These are phyloP conservation scores for Macrosoma leucophasiata DNA, from an alignment of 2,888 invertebrate species.

Conservation along the genomic window DNA sequence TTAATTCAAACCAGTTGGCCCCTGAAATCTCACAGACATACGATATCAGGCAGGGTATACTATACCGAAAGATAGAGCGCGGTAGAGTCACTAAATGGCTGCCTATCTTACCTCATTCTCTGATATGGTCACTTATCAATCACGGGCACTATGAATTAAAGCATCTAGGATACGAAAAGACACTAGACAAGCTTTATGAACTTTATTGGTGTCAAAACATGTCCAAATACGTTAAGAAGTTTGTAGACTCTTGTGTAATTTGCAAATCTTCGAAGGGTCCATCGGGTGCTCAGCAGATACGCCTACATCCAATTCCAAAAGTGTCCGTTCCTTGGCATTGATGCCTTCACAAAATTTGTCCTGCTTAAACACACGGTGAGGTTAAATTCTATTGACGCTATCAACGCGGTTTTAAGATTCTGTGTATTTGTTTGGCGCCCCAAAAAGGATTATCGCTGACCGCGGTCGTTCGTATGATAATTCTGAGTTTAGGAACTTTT, in stretches of 20 bases:
- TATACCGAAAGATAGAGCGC: constrained; percentile 15
- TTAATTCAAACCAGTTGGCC: constrained; percentile 6
- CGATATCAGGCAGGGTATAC: constrained; percentile 14
- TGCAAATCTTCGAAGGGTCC: constrained; percentile 17
- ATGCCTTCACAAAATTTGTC: constrained; percentile 25
- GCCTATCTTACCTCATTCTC: constrained; percentile 13
- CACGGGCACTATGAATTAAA: constrained; percentile 16
- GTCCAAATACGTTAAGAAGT: constrained; percentile 22
- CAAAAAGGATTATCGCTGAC: constrained; percentile 11
- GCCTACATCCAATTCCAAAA: constrained; percentile 15
- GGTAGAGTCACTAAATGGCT: constrained; percentile 14
- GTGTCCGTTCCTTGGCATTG: constrained; percentile 26
- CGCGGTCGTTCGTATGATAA: constrained; percentile 21
- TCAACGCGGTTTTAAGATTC: constrained; percentile 21
- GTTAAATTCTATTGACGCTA: constrained; percentile 1
- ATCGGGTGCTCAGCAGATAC: constrained; percentile 17
- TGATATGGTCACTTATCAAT: constrained; percentile 14
- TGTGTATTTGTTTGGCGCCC: constrained; percentile 16
- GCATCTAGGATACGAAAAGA: constrained; percentile 22
- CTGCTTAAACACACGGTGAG: constrained; percentile 20
- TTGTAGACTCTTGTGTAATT: constrained; percentile 21
- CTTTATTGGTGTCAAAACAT: constrained; percentile 25
- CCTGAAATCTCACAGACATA: constrained; percentile 9
- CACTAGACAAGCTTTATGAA: constrained; percentile 22
- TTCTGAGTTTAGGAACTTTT: constrained; percentile 7